phyloP scores from a whole-genome alignment of 2,797 vertebrate species.

The Spheniscus humboldti region DNA sequence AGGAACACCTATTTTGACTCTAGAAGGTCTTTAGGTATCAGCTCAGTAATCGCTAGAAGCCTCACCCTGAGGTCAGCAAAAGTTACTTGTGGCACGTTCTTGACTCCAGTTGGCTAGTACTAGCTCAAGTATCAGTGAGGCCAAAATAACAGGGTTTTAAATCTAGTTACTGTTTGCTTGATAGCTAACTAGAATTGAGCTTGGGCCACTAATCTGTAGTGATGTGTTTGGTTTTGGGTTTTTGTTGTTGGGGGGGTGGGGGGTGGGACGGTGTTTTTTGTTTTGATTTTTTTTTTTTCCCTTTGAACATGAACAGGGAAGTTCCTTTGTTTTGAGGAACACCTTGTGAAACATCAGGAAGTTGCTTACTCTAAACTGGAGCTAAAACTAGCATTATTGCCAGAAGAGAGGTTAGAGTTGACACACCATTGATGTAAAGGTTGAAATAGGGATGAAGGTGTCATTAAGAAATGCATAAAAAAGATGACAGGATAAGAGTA shows the following conservation, averaged over 20 bases:
- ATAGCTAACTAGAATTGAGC: not conserved
- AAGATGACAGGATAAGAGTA: not conserved
- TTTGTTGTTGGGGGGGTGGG: not conserved
- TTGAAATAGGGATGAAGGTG: not conserved
- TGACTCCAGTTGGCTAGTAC: not conserved
- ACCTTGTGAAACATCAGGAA: not conserved
- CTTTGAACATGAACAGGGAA: not conserved
- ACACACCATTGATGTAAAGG: not conserved
- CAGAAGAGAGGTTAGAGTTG: not conserved
- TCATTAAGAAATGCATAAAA: not conserved
- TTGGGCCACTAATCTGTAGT: not conserved
- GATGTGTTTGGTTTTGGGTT: not conserved
- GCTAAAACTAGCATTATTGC: not conserved
- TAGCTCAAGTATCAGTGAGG: not conserved
- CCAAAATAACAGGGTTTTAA: not conserved
- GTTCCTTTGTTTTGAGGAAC: not conserved
- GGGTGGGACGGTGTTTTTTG: too few relatives aligned
- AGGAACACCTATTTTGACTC: not conserved
- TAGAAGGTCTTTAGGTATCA: not conserved
- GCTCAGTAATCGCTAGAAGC: not conserved
- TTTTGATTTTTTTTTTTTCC: too few relatives aligned
- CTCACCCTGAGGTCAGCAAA: not conserved
- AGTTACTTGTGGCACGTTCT: not conserved
- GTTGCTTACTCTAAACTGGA: not conserved
- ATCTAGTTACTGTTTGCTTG: not conserved